phyloP scores from a whole-genome alignment of 2,888 invertebrate genomes.

The Lasioglossum morio region DNA sequence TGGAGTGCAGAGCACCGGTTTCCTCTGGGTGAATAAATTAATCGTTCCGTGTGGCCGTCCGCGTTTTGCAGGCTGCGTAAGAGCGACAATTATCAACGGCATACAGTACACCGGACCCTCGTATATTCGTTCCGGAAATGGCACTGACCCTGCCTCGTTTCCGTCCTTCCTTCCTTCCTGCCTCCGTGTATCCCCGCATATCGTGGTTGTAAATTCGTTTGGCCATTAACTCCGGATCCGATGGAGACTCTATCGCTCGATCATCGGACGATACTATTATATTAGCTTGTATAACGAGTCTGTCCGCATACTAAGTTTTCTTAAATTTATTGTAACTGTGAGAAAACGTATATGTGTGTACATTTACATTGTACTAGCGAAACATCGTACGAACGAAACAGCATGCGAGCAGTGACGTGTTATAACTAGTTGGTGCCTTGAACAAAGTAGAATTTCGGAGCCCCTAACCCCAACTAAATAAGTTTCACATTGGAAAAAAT shows the following conservation, averaged over 20 bases:
- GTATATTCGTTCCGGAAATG: slow-evolving; percentile 71
- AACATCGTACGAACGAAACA: no score
- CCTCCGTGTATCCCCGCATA: slow-evolving; percentile 45
- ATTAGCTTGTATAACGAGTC: not conserved
- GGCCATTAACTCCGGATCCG: slow-evolving; percentile 40
- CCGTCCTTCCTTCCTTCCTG: slow-evolving; percentile 66
- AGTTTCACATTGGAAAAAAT: no score
- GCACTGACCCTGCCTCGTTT: slow-evolving; percentile 69
- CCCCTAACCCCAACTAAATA: no score
- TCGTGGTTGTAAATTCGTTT: slow-evolving; percentile 57
- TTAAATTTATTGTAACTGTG: not conserved
- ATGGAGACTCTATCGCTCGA: not conserved
- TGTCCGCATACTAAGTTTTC: not conserved
- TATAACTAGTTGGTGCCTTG: no score
- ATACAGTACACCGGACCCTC: slow-evolving; percentile 40
- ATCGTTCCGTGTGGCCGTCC: slow-evolving; percentile 20
- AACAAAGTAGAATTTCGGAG: no score
- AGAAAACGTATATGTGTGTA: no score
- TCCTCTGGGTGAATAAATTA: slow-evolving; percentile 24
- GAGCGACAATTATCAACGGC: slow-evolving; percentile 65
- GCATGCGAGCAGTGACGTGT: no score
- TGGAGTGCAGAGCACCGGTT: not conserved
- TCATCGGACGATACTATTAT: not conserved
- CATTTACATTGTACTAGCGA: no score
- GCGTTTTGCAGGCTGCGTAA: slow-evolving; percentile 44